Evolutionary conservation across 1,140 invertebrate species (phyloP).

Genomic region (Trichomalopsis sarcophagae): DNA sequence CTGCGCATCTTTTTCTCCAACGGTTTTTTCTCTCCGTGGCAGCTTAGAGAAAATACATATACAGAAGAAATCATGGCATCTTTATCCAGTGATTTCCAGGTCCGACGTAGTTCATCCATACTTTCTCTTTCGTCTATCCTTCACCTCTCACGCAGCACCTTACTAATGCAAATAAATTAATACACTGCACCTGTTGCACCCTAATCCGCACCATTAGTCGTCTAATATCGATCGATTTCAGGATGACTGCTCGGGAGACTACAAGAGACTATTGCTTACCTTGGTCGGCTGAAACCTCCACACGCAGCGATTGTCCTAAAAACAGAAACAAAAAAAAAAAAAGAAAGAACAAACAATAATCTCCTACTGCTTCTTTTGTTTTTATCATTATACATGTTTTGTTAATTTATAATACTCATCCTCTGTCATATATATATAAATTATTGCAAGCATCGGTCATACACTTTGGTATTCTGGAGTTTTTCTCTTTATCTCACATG

Average conservation of each 20-base stretch:
- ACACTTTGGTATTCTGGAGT: constrained; percentile 12
- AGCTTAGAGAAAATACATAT: too few species aligned
- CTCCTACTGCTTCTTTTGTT: constrained; percentile 15
- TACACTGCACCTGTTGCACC: neutral
- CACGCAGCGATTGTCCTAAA: neutral
- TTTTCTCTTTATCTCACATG: neutral
- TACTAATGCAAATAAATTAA: constrained; percentile 39
- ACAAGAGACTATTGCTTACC: constrained; percentile 91
- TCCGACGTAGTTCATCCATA: neutral
- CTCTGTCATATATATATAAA: neutral
- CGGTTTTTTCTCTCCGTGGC: too few species aligned
- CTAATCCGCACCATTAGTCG: constrained; percentile 24
- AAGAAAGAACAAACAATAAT: constrained; percentile 11
- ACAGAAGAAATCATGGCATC: too few species aligned
- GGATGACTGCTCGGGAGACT: constrained; percentile 94
- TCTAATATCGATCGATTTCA: constrained; percentile 77
- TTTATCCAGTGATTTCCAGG: neutral
- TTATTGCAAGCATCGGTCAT: constrained; percentile 9
- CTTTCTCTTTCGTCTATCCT: neutral
- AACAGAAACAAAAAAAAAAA: neutral
- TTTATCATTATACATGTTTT: neutral
- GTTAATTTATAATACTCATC: neutral
- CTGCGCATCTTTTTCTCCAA: too few species aligned
- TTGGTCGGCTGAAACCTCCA: constrained; percentile 81
- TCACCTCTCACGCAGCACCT: neutral